Evolutionary conservation across 2,888 invertebrate genomes (phyloP).

Genomic region (Yponomeuta malinellus): DNA sequence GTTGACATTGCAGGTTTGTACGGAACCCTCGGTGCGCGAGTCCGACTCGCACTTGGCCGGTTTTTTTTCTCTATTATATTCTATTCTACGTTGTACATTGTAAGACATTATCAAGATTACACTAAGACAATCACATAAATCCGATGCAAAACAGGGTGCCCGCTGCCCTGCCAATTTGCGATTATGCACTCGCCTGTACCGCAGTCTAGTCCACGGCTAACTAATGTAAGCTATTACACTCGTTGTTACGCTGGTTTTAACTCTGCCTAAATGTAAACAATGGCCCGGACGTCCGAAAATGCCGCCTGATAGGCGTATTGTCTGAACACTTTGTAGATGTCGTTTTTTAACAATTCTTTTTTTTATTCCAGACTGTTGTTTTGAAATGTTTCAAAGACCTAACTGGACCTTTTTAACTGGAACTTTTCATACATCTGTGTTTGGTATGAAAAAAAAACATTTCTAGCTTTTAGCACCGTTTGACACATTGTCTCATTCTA

Average conservation of each 20-base stretch:
- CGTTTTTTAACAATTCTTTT: slow-evolving; percentile 19
- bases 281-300: slow-evolving; percentile 20
- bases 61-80: too few relatives aligned
- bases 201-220: slow-evolving; percentile 25
- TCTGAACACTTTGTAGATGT: slow-evolving; percentile 44
- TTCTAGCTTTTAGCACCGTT: too few relatives aligned
- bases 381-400: neutral
- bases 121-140: neutral
- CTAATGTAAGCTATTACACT: slow-evolving; percentile 34
- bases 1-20: too few relatives aligned
- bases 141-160: neutral
- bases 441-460: too few relatives aligned
- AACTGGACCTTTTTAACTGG: neutral
- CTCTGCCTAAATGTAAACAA: slow-evolving; percentile 38
- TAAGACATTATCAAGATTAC: too few relatives aligned
- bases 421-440: neutral
- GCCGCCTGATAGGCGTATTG: slow-evolving; percentile 6
- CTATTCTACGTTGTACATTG: too few relatives aligned
- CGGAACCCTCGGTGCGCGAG: too few relatives aligned
- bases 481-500: too few relatives aligned
- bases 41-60: too few relatives aligned
- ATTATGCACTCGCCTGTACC: slow-evolving; percentile 20
- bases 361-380: neutral
- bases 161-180: neutral
- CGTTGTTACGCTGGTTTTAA: slow-evolving; percentile 26